phyloP scores from a whole-genome alignment of 1,140 invertebrate species.

The Diorhabda elongata region DNA sequence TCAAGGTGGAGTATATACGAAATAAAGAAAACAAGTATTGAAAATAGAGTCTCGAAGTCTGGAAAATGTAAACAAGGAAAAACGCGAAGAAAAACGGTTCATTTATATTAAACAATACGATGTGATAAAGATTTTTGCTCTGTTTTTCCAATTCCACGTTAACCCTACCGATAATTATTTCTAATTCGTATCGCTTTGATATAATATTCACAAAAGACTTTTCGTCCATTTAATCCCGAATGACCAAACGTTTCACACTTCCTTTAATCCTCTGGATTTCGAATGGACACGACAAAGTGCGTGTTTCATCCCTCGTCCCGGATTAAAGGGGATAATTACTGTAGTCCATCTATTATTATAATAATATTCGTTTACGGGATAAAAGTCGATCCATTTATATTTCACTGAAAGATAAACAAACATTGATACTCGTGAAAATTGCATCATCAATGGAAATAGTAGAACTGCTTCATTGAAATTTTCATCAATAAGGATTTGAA shows the following conservation, averaged over 20 bases:
- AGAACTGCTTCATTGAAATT: too few relatives aligned
- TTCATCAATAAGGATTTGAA: too few relatives aligned
- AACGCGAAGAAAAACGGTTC: too few relatives aligned
- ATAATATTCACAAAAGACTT: slow-evolving; percentile 27
- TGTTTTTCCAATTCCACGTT: slow-evolving; percentile 10
- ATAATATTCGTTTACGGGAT: not conserved
- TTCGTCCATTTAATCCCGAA: slow-evolving; percentile 20
- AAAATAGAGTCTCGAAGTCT: too few relatives aligned
- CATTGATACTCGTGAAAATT: not conserved
- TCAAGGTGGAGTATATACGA: too few relatives aligned
- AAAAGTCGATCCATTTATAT: not conserved
- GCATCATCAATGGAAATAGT: too few relatives aligned
- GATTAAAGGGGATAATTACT: not conserved
- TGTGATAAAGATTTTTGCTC: not conserved
- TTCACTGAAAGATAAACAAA: not conserved
- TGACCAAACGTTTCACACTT: slow-evolving; percentile 30
- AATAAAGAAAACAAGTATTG: too few relatives aligned
- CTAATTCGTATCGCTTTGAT: slow-evolving; percentile 20
- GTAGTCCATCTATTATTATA: not conserved
- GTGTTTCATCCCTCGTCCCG: not conserved
- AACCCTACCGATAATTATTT: slow-evolving; percentile 7
- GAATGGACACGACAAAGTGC: slow-evolving; percentile 20
- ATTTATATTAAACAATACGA: too few relatives aligned
- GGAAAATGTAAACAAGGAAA: too few relatives aligned
- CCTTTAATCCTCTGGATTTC: slow-evolving; percentile 17